These are phyloP conservation scores for Mesoclemmys tuberculata DNA, from an alignment of 2,113 vertebrate species.

Conservation along the genomic window DNA sequence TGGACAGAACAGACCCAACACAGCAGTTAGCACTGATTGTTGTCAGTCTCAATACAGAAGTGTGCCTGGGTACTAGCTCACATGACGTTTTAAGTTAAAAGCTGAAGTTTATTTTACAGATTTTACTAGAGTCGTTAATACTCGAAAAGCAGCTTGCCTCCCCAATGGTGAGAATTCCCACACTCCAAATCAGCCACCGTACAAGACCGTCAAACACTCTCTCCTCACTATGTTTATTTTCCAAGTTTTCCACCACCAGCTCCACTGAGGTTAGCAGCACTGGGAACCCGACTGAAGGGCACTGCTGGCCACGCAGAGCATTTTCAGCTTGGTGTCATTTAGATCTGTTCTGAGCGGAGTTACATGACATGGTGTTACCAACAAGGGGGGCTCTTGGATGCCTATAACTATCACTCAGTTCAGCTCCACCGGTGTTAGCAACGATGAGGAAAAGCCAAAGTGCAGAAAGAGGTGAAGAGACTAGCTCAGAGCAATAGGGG, in stretches of 20 bases:
- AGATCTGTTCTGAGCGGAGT: background rate
- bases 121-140: rapidly evolving
- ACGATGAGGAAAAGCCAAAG: background rate
- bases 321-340: background rate
- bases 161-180: rapidly evolving
- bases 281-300: background rate
- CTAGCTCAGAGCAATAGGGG: background rate
- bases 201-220: background rate
- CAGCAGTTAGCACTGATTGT: background rate
- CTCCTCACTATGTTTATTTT: rapidly evolving
- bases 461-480: background rate
- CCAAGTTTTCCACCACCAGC: background rate
- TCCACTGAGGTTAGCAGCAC: background rate
- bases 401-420: background rate
- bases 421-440: background rate
- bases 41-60: background rate
- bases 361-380: background rate
- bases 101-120: rapidly evolving
- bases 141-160: background rate
- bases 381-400: background rate
- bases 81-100: rapidly evolving
- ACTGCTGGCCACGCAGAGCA: background rate
- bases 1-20: background rate
- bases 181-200: background rate
- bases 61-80: background rate